Percentiles rank a stretch among this genome's conserved stretches.
phyloP scores from a whole-genome alignment of 2,797 vertebrate genomes.

The Momotus momota region DNA sequence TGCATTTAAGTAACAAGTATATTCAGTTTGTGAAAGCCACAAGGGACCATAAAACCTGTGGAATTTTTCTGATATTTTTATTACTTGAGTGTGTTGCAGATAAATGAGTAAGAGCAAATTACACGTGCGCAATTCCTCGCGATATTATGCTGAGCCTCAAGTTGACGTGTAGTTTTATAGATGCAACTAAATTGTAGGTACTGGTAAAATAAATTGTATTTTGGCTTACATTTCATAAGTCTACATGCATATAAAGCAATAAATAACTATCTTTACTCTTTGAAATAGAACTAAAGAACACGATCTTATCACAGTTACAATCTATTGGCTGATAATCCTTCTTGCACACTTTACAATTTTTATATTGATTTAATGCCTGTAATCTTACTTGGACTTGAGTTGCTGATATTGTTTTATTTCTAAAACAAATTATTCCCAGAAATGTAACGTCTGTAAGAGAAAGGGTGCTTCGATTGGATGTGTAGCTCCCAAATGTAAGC shows the following conservation, averaged over 20 bases:
- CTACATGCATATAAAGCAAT: neutral
- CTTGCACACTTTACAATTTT: neutral
- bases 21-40: neutral
- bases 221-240: neutral
- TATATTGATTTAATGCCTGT: neutral
- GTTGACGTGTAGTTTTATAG: neutral
- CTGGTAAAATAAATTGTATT: neutral
- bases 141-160: neutral
- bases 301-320: neutral
- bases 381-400: neutral
- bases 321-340: neutral
- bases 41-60: neutral
- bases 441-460: slow-evolving; percentile 86
- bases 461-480: slow-evolving; percentile 93
- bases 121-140: neutral
- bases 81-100: neutral
- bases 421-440: slow-evolving; percentile 76
- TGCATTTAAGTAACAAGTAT: neutral
- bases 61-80: neutral
- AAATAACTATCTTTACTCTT: neutral
- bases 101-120: neutral
- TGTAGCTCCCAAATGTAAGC: slow-evolving; percentile 85
- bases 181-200: neutral
- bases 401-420: neutral
- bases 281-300: neutral